These are phyloP conservation scores for Apolygus lucorum DNA, from an alignment of 1,140 invertebrate species.

Conservation along the genomic window DNA sequence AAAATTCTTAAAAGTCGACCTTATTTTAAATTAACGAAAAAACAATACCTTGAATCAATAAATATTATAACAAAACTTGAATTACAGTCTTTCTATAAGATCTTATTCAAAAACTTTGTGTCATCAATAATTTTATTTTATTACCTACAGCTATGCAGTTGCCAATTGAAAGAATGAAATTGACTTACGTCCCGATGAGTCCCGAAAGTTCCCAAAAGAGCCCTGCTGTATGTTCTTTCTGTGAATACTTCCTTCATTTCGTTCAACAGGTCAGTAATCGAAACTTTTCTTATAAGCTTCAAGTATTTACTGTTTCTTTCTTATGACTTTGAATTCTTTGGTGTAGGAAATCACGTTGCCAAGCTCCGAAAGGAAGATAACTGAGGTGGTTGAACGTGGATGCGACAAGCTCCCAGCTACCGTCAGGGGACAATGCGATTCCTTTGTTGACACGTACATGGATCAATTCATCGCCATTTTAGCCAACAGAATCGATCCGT, in stretches of 20 bases:
- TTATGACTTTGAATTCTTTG: no score
- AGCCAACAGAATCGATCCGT: slow-evolving; percentile 72
- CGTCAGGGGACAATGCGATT: slow-evolving; percentile 55
- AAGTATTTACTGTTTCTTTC: no score
- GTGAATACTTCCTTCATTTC: slow-evolving; percentile 73
- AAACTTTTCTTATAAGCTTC: no score
- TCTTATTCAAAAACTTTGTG: no score
- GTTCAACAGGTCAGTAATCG: slow-evolving; percentile 44
- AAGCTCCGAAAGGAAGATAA: slow-evolving; percentile 54
- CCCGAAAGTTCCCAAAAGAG: background rate
- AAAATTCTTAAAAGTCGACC: no score
- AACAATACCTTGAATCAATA: no score
- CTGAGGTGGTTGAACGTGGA: slow-evolving; percentile 51
- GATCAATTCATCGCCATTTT: slow-evolving; percentile 65
- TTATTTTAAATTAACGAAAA: no score
- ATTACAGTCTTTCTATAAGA: no score
- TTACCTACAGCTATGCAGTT: slow-evolving; percentile 42
- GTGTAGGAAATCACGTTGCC: slow-evolving; percentile 36
- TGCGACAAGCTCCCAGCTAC: slow-evolving; percentile 57
- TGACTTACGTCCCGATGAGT: background rate
- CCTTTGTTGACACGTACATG: slow-evolving; percentile 68
- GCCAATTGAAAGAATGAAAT: slow-evolving; percentile 50
- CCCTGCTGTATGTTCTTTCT: slow-evolving; percentile 56
- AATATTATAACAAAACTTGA: no score
- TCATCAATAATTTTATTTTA: no score